Evolutionary conservation across 2,113 vertebrate genomes (phyloP).

Genomic region (Scophthalmus maximus): DNA sequence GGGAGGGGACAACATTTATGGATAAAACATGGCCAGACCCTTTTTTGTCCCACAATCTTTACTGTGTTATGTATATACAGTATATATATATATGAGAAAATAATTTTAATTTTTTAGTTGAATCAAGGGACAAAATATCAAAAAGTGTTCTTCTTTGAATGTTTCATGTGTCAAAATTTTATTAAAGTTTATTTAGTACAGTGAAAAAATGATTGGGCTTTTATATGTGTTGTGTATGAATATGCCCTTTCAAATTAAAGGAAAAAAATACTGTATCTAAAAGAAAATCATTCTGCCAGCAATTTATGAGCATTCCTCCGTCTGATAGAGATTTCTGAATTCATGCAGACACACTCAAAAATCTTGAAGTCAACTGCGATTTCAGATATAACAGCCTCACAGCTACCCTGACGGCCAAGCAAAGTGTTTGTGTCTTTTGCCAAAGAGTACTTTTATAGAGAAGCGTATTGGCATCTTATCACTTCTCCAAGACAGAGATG

Average conservation of each 20-base stretch:
- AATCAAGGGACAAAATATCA: conserved; percentile 4
- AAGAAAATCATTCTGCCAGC: conserved; percentile 51
- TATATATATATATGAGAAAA: background rate
- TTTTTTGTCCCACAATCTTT: conserved; percentile 3
- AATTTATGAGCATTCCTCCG: conserved; percentile 69
- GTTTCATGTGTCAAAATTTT: too few species aligned
- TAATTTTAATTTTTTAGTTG: background rate
- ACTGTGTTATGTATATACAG: conserved; percentile 10
- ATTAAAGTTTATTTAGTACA: too few species aligned
- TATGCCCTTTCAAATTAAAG: conserved; percentile 14
- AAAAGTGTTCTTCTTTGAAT: conserved; percentile 7
- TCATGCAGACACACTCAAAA: conserved; percentile 68
- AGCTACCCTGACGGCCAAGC: conserved; percentile 80
- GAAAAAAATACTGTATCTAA: conserved; percentile 25
- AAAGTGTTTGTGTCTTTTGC: conserved; percentile 83
- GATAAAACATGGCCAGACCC: conserved; percentile 24
- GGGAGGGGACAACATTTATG: conserved; percentile 43
- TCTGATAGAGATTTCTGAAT: conserved; percentile 72
- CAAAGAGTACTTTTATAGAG: conserved; percentile 85
- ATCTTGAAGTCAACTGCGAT: conserved; percentile 83
- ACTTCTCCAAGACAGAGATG: conserved; percentile 80
- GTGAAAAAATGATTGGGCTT: too few species aligned
- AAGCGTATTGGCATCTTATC: conserved; percentile 81
- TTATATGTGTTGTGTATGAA: background rate
- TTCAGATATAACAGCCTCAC: conserved; percentile 82